These are phyloP conservation scores for Cryptus armator DNA, from an alignment of 2,888 invertebrate species.

Conservation along the genomic window DNA sequence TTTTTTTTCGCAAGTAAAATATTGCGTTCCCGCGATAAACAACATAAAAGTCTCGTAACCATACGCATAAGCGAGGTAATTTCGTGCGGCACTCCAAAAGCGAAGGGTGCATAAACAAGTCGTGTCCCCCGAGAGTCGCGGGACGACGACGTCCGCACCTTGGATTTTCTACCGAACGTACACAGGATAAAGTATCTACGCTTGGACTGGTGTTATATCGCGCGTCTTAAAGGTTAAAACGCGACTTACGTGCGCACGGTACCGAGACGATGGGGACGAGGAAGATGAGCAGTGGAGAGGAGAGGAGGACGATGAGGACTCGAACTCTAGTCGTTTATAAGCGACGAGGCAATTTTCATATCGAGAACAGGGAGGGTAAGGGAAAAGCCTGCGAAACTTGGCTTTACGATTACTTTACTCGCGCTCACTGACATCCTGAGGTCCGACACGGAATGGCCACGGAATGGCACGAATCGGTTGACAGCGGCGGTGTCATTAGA, in stretches of 20 bases:
- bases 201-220: neutral
- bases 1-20: constrained; percentile 29
- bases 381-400: constrained; percentile 55
- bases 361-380: constrained; percentile 60
- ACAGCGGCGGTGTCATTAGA: constrained; percentile 80
- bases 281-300: constrained; percentile 39
- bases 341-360: constrained; percentile 53
- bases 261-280: constrained; percentile 30
- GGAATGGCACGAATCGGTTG: constrained; percentile 68
- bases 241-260: constrained; percentile 39
- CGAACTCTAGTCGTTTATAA: constrained; percentile 47
- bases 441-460: constrained; percentile 6
- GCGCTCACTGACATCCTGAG: constrained; percentile 45
- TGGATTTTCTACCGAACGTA: constrained; percentile 26
- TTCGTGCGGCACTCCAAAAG: constrained; percentile 35
- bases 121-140: constrained; percentile 30
- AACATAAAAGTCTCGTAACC: constrained; percentile 41
- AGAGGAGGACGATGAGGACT: constrained; percentile 29
- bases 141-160: constrained; percentile 48
- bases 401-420: constrained; percentile 59
- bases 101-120: constrained; percentile 65
- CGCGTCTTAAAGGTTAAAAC: constrained; percentile 56
- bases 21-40: constrained; percentile 22
- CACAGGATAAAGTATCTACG: neutral
- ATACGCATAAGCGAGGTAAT: constrained; percentile 44